Base-by-base conservation (phyloP, 2,797 vertebrate species). In the Betta splendens region DNA sequence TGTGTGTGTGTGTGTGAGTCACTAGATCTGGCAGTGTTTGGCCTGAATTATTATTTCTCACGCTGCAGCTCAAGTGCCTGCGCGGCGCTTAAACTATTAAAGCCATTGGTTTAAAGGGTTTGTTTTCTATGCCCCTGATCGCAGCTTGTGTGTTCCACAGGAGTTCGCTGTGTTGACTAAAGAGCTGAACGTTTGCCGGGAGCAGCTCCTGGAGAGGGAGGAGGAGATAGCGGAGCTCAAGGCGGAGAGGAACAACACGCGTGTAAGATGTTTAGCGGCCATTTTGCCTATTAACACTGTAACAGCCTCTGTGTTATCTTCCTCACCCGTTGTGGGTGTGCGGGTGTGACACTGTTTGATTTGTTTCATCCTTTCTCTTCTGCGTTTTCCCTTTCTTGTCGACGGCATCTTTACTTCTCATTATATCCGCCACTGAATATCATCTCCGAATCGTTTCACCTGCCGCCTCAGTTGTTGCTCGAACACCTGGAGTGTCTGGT, bases 101-200 rank as follows among this genome's bases (percentile, higher is more conserved):
- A 75, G 54, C 48, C 54, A 42, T 47, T 52, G 32, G 46, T 72
- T 72, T 40, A 53, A 49, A 64, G 49, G 40, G 71, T 85, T 83
- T 78, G 73, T 78, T 85, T 84, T 79, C 39, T 26, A 43, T 40
- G 63, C 65, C 73, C 68, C 78, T 85, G 55, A 88, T 76, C 10
- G 56, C 72, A 59, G 57, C 64, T 56, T 84, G 67, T 80, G 50
- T 84, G 40, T 83, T 85, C 74, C 79, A 40, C 89, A 97, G 95
- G 95, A 97, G 86, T 94, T 97, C 69, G 95, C 95, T 1, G 94
- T 94, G 61, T 89, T 97, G 76, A 97, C 94, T 36, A 97, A 96
- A 75, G 95, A 97, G 81, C 82, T 97, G 80, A 96, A 95, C 63
- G 79, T 94, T 75, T 96, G 95, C 81, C 91, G 95, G 56, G 95